These are phyloP conservation scores for Fissipunctia ypsillon DNA, from an alignment of 2,888 invertebrate genomes.

Conservation along the genomic window DNA sequence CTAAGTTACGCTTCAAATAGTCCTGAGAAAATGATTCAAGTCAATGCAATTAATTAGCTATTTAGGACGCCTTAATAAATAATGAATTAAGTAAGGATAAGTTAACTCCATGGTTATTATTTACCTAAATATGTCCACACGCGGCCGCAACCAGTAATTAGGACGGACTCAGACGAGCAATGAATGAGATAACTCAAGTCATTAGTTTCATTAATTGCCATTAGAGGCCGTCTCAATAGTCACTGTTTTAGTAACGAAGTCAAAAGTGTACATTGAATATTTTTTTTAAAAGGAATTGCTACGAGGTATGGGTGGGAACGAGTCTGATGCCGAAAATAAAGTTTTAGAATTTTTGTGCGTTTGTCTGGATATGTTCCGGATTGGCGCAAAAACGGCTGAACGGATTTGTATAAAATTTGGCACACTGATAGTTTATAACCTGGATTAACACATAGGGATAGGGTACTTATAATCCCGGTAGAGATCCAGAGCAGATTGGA, in stretches of 20 bases:
- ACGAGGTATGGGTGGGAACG: neutral
- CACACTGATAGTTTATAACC: neutral
- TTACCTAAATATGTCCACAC: constrained; percentile 64
- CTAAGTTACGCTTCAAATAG: neutral
- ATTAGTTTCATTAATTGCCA: constrained; percentile 53
- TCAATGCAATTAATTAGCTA: constrained; percentile 36
- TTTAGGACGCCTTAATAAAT: constrained; percentile 41
- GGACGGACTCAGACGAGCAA: constrained; percentile 40
- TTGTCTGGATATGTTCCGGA: neutral
- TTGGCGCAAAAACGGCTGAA: neutral
- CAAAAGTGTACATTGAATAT: neutral
- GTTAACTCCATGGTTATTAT: constrained; percentile 36
- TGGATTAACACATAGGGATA: neutral
- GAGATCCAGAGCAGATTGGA: no score
- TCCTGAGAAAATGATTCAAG: constrained; percentile 9
- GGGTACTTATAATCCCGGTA: neutral
- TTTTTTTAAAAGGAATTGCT: neutral
- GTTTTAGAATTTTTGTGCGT: neutral
- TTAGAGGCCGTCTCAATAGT: constrained; percentile 12
- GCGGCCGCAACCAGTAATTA: constrained; percentile 59
- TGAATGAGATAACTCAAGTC: constrained; percentile 59
- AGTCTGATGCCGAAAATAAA: neutral
- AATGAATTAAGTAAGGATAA: constrained; percentile 38
- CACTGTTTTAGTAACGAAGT: neutral
- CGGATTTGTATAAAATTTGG: neutral